Evolutionary conservation across 92 coral and sea anemone genomes (phyloP).

Genomic region (Actinostola sp.): DNA sequence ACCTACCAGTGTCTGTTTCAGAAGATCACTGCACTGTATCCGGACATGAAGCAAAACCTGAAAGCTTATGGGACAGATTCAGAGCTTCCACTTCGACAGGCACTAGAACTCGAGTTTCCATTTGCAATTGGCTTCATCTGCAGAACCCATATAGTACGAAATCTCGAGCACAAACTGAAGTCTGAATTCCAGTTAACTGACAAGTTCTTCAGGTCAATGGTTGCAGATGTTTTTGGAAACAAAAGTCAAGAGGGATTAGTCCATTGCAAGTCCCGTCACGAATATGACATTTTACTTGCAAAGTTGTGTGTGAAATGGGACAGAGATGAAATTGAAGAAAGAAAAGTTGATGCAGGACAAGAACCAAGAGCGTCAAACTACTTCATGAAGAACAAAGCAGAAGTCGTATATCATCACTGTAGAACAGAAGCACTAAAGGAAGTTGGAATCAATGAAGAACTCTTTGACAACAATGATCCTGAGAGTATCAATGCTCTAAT

Average conservation of each 20-base stretch:
- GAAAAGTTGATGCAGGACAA: neutral
- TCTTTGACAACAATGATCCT: slow-evolving; percentile 48
- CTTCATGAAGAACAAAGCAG: slow-evolving; percentile 51
- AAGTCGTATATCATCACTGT: slow-evolving; percentile 36
- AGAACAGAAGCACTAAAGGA: slow-evolving; percentile 22
- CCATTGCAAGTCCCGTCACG: slow-evolving; percentile 44
- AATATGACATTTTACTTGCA: slow-evolving; percentile 46
- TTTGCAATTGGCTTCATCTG: too few relatives aligned
- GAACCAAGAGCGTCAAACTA: slow-evolving; percentile 23
- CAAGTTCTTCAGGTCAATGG: slow-evolving; percentile 42
- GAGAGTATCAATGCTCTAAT: slow-evolving; percentile 49
- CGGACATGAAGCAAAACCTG: too few relatives aligned
- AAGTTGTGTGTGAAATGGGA: slow-evolving; percentile 57
- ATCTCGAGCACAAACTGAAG: slow-evolving; percentile 55
- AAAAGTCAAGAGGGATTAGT: slow-evolving; percentile 49
- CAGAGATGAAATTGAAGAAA: slow-evolving; percentile 31
- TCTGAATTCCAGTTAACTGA: slow-evolving; percentile 44
- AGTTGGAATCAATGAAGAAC: slow-evolving; percentile 27
- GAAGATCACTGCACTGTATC: too few relatives aligned
- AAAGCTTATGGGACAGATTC: too few relatives aligned
- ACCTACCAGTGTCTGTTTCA: too few relatives aligned
- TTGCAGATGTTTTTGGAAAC: slow-evolving; percentile 51
- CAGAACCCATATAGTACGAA: slow-evolving; percentile 58
- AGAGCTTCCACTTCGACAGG: too few relatives aligned
- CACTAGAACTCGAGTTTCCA: too few relatives aligned